Conservation (phyloP, 2,113 vertebrate genomes). For the Aegithalos caudatus region DNA sequence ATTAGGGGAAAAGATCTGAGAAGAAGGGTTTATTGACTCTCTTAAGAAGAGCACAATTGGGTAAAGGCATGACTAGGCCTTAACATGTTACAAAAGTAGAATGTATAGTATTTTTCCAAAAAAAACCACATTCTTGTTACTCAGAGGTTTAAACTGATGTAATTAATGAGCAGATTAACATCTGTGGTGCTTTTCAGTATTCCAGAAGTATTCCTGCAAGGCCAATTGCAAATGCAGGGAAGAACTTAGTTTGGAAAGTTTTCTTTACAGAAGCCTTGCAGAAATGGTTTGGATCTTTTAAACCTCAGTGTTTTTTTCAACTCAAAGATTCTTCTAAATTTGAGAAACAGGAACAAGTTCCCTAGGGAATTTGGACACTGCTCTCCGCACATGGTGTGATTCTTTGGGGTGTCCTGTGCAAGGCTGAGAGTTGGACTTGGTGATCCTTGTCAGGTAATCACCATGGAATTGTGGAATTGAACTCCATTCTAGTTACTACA, state of each 20-base stretch:
- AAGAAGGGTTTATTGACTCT: not conserved
- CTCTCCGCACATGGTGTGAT: not conserved
- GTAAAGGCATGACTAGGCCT: not conserved
- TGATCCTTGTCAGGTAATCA: not conserved
- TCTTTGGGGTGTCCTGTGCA: not conserved
- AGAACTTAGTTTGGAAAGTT: not conserved
- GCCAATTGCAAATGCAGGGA: slow-evolving; percentile 11
- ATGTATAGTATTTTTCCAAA: not conserved
- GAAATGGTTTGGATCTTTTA: slow-evolving; percentile 29
- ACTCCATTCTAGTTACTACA: not conserved
- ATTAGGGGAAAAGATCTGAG: not conserved
- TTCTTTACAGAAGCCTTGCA: not conserved
- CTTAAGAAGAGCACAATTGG: not conserved
- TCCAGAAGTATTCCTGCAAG: not conserved
- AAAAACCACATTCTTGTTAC: slow-evolving; percentile 5
- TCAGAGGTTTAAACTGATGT: slow-evolving; percentile 26
- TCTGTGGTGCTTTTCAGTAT: not conserved
- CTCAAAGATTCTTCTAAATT: not conserved
- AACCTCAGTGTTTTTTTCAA: not conserved
- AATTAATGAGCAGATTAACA: not conserved
- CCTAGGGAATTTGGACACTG: not conserved
- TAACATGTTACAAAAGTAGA: not conserved
- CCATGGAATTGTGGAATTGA: not conserved
- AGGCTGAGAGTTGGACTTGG: not conserved
- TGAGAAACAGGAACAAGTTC: not conserved